Evolutionary conservation across 2,888 invertebrate genomes (phyloP).

Genomic region (Diadegma fenestrale): DNA sequence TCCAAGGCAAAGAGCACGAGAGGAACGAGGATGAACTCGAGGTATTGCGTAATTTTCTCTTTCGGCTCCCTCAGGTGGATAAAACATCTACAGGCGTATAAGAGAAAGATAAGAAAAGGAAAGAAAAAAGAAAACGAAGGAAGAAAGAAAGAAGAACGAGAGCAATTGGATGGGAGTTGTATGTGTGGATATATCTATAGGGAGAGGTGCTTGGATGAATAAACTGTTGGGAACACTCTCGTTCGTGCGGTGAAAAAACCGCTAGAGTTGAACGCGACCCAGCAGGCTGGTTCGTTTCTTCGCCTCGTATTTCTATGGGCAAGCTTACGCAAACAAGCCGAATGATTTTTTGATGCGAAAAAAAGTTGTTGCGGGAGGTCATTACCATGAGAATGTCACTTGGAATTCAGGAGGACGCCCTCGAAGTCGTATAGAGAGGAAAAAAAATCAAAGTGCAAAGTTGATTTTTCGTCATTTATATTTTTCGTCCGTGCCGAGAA

Average conservation of each 20-base stretch:
- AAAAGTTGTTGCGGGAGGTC: neutral
- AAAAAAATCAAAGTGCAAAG: neutral
- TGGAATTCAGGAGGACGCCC: neutral
- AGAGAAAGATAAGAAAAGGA: constrained; percentile 21
- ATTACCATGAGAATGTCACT: neutral
- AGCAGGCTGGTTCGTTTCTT: constrained; percentile 18
- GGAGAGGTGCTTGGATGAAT: constrained; percentile 52
- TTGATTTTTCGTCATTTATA: neutral
- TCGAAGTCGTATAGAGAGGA: neutral
- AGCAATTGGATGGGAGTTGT: constrained; percentile 51
- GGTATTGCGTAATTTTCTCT: constrained; percentile 62
- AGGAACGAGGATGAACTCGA: constrained; percentile 11
- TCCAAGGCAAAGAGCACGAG: neutral
- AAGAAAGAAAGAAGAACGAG: constrained; percentile 41
- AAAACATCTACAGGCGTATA: constrained; percentile 31
- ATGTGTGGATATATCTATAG: constrained; percentile 37
- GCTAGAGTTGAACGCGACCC: constrained; percentile 41
- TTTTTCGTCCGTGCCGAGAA: neutral
- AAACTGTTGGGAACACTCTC: constrained; percentile 62
- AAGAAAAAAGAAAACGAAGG: neutral
- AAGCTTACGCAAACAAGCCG: neutral
- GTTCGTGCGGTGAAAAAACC: constrained; percentile 56
- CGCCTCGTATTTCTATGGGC: neutral
- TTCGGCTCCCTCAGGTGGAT: constrained; percentile 31
- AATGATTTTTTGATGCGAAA: neutral